These are phyloP conservation scores for Neoaliturus tenellus DNA, from an alignment of 2,888 invertebrate species.

Conservation along the genomic window DNA sequence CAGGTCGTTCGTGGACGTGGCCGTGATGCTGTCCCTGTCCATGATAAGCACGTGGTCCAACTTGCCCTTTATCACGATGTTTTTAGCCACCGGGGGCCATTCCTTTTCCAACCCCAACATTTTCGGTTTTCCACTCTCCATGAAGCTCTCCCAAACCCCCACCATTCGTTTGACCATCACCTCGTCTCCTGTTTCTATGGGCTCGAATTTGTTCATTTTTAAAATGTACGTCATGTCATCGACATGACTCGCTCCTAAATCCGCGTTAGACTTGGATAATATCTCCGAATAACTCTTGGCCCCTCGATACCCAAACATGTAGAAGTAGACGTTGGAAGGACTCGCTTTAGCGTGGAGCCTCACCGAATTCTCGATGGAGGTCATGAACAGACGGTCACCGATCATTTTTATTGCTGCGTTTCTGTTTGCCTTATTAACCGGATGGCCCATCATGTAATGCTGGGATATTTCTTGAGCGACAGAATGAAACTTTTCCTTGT, in stretches of 20 bases:
- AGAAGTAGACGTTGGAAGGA: background rate
- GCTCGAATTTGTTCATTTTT: too few species aligned
- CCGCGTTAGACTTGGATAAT: background rate
- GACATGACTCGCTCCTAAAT: conserved; percentile 27
- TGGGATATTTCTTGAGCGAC: conserved; percentile 62
- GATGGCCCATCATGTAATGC: conserved; percentile 63
- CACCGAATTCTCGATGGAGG: conserved; percentile 3
- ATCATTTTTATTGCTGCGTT: conserved; percentile 19
- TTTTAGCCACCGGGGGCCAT: too few species aligned
- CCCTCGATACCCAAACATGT: conserved; percentile 12
- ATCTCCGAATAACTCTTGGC: background rate
- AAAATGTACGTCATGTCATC: conserved; percentile 20
- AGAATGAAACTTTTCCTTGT: conserved; percentile 54
- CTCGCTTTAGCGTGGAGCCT: background rate
- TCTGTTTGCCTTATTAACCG: background rate
- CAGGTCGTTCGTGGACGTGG: too few species aligned
- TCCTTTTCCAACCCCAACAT: too few species aligned
- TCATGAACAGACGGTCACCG: conserved; percentile 5
- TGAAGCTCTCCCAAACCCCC: too few species aligned
- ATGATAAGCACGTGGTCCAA: too few species aligned
- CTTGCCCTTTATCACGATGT: too few species aligned
- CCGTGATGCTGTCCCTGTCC: too few species aligned
- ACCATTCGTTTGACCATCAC: too few species aligned
- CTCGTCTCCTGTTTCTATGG: too few species aligned
- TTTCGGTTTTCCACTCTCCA: too few species aligned